Conservation (phyloP, 1,140 invertebrate genomes). For the Diabrotica virgifera region DNA sequence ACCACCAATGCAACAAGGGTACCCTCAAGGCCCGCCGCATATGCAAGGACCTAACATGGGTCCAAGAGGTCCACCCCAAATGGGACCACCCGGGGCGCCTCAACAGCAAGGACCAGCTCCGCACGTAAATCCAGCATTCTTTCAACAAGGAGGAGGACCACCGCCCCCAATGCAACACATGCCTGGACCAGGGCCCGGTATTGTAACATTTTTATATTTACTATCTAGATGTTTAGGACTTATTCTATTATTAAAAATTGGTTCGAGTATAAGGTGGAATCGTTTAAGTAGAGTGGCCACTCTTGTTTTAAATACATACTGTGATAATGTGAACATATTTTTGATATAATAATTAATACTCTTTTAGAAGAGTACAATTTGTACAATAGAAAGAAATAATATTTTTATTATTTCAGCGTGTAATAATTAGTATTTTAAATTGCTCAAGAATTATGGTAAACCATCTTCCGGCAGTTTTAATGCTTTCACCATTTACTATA, state of each 20-base stretch:
- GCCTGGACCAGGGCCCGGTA: constrained; percentile 33
- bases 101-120: constrained; percentile 73
- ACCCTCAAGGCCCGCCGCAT: constrained; percentile 56
- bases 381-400: too few species aligned
- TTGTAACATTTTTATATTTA: constrained; percentile 17
- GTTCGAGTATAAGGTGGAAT: background rate
- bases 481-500: too few species aligned
- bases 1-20: constrained; percentile 62
- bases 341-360: too few species aligned
- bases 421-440: too few species aligned
- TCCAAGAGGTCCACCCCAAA: constrained; percentile 52
- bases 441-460: too few species aligned
- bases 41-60: constrained; percentile 68
- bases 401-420: too few species aligned
- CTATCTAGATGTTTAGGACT: constrained; percentile 7
- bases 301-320: background rate
- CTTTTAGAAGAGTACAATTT: too few species aligned
- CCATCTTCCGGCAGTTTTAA: too few species aligned
- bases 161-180: constrained; percentile 61
- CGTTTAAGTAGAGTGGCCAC: background rate
- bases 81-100: constrained; percentile 57
- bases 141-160: constrained; percentile 67
- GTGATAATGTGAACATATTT: too few species aligned
- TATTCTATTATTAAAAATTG: background rate
- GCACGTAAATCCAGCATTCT: constrained; percentile 96